phyloP scores from a whole-genome alignment of 2,888 invertebrate genomes.

The Beris chalybata region DNA sequence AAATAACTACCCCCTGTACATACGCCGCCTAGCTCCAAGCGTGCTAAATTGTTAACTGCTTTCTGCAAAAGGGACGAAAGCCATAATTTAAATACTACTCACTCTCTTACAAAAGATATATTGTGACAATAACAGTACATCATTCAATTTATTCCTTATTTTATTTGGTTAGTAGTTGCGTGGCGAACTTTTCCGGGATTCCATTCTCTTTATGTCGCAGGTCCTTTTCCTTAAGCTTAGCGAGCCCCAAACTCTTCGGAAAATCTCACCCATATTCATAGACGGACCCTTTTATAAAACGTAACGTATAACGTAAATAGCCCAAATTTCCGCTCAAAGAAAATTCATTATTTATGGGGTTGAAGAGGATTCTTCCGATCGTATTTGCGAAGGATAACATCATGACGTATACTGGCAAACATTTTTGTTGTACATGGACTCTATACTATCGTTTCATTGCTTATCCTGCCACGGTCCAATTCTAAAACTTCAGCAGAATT shows the following conservation, averaged over 20 bases:
- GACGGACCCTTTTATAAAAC: slow-evolving; percentile 2
- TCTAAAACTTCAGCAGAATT: slow-evolving; percentile 13
- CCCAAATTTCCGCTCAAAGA: slow-evolving; percentile 28
- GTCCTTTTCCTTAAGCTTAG: too few relatives aligned
- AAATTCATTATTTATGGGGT: slow-evolving; percentile 27
- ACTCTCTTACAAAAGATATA: slow-evolving; percentile 14
- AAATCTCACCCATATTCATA: too few relatives aligned
- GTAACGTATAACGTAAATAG: slow-evolving; percentile 19
- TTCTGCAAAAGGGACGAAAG: too few relatives aligned
- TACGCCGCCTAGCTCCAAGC: too few relatives aligned
- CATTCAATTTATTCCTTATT: slow-evolving; percentile 20
- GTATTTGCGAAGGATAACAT: not conserved
- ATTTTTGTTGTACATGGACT: not conserved
- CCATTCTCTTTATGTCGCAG: too few relatives aligned
- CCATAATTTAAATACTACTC: too few relatives aligned
- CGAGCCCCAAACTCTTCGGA: too few relatives aligned
- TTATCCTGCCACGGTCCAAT: slow-evolving; percentile 24
- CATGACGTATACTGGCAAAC: not conserved
- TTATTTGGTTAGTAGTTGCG: too few relatives aligned
- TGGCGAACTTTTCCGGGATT: too few relatives aligned
- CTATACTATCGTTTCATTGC: slow-evolving; percentile 4
- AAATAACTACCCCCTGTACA: too few relatives aligned
- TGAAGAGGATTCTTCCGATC: slow-evolving; percentile 8
- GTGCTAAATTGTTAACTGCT: too few relatives aligned
- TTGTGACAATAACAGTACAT: slow-evolving; percentile 15